These are phyloP conservation scores for Hippocampus zosterae DNA, from an alignment of 2,113 vertebrate species.

Conservation along the genomic window DNA sequence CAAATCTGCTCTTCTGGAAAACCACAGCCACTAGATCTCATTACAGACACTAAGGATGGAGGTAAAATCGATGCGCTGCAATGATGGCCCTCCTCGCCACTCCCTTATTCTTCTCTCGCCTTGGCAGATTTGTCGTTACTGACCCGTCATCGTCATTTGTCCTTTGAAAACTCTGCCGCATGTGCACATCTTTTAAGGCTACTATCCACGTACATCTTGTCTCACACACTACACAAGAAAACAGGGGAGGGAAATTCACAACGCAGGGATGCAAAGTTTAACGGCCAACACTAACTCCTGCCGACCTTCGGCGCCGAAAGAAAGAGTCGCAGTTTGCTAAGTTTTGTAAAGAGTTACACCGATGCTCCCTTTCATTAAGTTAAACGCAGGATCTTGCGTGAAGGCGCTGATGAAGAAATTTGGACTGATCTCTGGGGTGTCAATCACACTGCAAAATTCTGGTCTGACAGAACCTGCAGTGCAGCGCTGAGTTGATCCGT, in stretches of 20 bases:
- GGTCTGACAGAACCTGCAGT: conserved; percentile 55
- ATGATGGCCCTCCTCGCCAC: conserved; percentile 20
- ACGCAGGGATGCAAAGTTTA: not conserved
- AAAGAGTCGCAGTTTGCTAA: not conserved
- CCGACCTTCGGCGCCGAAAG: not conserved
- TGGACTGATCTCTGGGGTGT: not conserved
- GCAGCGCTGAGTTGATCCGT: conserved; percentile 61
- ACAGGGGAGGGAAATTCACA: not conserved
- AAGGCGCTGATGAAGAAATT: not conserved
- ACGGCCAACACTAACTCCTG: not conserved
- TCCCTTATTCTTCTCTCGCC: conserved; percentile 19
- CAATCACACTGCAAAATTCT: not conserved
- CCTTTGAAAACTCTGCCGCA: not conserved
- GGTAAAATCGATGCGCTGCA: conserved; percentile 40
- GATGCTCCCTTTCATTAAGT: no score
- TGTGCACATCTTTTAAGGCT: not conserved
- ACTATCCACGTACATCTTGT: not conserved
- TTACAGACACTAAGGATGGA: conserved; percentile 32
- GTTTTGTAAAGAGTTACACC: not conserved
- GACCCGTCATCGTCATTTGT: not conserved
- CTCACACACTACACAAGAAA: not conserved
- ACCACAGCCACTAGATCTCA: conserved; percentile 44
- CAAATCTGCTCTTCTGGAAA: conserved; percentile 36
- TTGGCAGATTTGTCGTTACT: not conserved
- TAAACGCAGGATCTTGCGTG: not conserved